Conservation (phyloP, 2,113 vertebrate species). For the Dasyprocta punctata region DNA sequence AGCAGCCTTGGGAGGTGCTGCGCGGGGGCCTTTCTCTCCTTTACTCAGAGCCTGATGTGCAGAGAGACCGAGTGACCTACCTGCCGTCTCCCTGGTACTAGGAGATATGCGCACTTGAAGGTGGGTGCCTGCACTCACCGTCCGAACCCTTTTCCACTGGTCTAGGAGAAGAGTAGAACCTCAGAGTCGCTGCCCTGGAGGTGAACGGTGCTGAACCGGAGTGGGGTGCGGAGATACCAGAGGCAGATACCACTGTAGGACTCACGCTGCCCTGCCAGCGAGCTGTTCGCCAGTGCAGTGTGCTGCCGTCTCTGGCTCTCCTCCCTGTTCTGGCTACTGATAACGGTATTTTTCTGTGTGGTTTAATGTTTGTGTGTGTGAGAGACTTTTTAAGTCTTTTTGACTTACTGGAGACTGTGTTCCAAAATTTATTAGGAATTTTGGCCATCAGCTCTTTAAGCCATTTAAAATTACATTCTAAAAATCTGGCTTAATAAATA, state of each 20-base stretch:
- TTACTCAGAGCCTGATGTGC: not conserved
- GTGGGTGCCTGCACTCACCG: not conserved
- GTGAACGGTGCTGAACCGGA: not conserved
- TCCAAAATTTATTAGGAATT: not conserved
- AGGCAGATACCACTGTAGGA: not conserved
- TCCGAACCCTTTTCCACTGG: not conserved
- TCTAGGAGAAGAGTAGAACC: not conserved
- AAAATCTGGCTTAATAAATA: conserved; percentile 63
- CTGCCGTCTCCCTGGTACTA: not conserved
- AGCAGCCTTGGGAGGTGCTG: not conserved
- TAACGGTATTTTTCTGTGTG: conserved; percentile 15
- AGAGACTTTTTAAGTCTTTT: not conserved
- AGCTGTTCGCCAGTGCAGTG: not conserved
- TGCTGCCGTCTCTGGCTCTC: not conserved
- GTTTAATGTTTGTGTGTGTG: not conserved
- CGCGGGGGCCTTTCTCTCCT: not conserved
- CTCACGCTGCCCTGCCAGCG: not conserved
- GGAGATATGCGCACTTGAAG: not conserved
- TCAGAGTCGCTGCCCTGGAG: not conserved
- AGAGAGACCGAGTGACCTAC: not conserved
- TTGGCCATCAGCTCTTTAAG: not conserved
- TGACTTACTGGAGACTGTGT: not conserved
- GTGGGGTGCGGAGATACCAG: not conserved
- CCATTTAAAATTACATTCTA: conserved; percentile 29
- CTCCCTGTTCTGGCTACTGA: not conserved